A percentile compares a stretch with the other conserved stretches of the same genome.
Conservation (phyloP, 2,113 vertebrate genomes). For the Gambusia holbrooki region DNA sequence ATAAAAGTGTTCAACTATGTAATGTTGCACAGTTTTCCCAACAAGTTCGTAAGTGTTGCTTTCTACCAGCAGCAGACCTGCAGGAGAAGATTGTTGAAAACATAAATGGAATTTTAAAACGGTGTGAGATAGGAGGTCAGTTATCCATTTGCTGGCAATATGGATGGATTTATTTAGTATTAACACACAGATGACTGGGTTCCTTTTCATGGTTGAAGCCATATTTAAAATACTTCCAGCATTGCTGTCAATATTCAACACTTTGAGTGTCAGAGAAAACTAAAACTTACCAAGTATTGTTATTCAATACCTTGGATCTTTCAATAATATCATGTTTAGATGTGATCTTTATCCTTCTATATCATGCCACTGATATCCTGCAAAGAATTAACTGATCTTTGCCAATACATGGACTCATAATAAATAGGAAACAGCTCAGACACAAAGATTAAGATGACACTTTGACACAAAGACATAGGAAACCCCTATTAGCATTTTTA, state of each 20-base stretch:
- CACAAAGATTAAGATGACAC: too few relatives aligned
- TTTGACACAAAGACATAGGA: too few relatives aligned
- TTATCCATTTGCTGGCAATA: conserved; percentile 39
- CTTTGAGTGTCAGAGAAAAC: conserved; percentile 78
- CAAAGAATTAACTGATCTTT: neutral
- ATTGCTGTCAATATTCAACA: conserved; percentile 77
- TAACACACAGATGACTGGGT: conserved; percentile 67
- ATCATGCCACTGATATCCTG: conserved; percentile 7
- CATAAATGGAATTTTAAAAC: neutral
- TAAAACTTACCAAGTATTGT: conserved; percentile 78
- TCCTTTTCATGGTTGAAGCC: conserved; percentile 71
- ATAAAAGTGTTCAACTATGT: neutral
- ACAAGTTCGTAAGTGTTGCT: neutral
- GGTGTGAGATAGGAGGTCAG: conserved; percentile 22
- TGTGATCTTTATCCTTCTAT: conserved; percentile 38
- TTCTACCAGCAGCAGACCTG: neutral
- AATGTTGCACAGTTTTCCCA: neutral
- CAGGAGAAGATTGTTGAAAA: conserved; percentile 6
- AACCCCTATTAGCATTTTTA: too few relatives aligned
- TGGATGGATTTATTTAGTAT: conserved; percentile 63
- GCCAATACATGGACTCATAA: neutral
- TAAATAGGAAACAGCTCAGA: too few relatives aligned
- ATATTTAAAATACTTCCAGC: conserved; percentile 76
- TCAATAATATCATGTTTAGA: conserved; percentile 60
- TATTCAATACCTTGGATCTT: conserved; percentile 73